Conservation (phyloP, 2,113 vertebrate genomes). For the Scomber colias region DNA sequence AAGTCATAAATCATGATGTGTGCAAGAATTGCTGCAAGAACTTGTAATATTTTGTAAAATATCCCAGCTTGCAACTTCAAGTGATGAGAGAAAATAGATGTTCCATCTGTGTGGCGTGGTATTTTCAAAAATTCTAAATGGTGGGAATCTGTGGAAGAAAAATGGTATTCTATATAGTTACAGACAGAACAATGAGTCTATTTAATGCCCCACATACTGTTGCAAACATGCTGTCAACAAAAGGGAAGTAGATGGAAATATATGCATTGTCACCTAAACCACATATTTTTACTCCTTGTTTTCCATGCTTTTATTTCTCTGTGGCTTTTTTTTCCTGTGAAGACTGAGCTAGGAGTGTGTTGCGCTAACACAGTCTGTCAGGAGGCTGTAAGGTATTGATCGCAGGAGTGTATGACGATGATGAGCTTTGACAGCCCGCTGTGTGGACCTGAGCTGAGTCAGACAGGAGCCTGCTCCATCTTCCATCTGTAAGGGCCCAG, state of each 20-base stretch:
- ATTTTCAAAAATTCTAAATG: conserved; percentile 2
- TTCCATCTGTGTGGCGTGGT: conserved; percentile 9
- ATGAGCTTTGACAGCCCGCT: conserved; percentile 82
- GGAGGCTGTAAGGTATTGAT: conserved; percentile 83
- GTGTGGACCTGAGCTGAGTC: conserved; percentile 71
- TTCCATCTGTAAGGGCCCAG: conserved; percentile 61
- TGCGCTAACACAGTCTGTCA: conserved; percentile 74
- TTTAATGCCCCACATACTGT: background rate
- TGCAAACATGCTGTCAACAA: background rate
- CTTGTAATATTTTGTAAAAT: conserved; percentile 50
- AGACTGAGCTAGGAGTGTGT: conserved; percentile 39
- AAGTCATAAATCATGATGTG: conserved; percentile 55
- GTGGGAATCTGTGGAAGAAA: conserved; percentile 3
- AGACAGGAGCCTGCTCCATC: conserved; percentile 62
- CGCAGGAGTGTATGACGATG: conserved; percentile 79
- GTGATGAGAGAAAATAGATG: conserved; percentile 48
- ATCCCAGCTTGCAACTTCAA: conserved; percentile 18
- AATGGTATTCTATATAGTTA: background rate
- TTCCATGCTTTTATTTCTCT: conserved; percentile 11
- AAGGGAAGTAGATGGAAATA: background rate
- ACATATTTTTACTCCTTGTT: background rate
- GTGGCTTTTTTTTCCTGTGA: conserved; percentile 24
- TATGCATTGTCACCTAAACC: background rate
- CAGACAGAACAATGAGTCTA: background rate
- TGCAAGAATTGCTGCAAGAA: conserved; percentile 58